Base-by-base conservation (phyloP, 2,888 invertebrate species). In the Exocentrus adspersus region DNA sequence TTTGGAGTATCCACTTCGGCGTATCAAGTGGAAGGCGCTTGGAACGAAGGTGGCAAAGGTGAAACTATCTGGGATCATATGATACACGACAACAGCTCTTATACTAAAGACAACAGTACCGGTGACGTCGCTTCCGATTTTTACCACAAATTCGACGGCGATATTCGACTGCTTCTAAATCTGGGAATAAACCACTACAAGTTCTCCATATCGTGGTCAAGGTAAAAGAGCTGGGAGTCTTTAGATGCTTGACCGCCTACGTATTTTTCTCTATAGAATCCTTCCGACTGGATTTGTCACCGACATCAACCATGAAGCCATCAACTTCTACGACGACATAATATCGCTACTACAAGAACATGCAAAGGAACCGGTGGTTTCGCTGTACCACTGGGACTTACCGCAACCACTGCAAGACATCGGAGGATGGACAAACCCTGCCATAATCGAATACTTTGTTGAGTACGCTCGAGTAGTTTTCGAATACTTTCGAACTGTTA, bases 281-380 rank as follows among this genome's bases (percentile, higher is more conserved):
- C 9, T 42, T 42, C 42, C 42, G 1, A 42, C 1, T 3, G 93
- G 91, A 9, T 84, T 87, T 60, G 84, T 86, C 12, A 87, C 89
- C 73, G 77, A 86, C 14, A 83, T 92, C 17, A 94, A 91, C 77
- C 82, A 85, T 37, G 84, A 86, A 1, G 94, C 92, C 14, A 84
- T 94, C 9, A 82, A 87, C 60, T 92, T 93, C 80, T 95, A 95
- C 79, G 89, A 88, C 74, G 86, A 89, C 68, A 81, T 95, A 45
- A 90, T 94, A n/a, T n/a, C n/a, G n/a, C n/a, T n/a, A n/a, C 84
- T 94, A 3, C 68, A 90, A 5, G 30, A 9, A 20, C 19, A 53
- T 14, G 28, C 19, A 2, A 88, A 92, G 52, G 74, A 80, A 57
- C 90, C 91, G 0, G 75, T 88, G 56, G 85, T 88, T 2, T 89